Evolutionary conservation across 2,888 invertebrate genomes (phyloP).

Genomic region (Drosophila hawaiiensis): DNA sequence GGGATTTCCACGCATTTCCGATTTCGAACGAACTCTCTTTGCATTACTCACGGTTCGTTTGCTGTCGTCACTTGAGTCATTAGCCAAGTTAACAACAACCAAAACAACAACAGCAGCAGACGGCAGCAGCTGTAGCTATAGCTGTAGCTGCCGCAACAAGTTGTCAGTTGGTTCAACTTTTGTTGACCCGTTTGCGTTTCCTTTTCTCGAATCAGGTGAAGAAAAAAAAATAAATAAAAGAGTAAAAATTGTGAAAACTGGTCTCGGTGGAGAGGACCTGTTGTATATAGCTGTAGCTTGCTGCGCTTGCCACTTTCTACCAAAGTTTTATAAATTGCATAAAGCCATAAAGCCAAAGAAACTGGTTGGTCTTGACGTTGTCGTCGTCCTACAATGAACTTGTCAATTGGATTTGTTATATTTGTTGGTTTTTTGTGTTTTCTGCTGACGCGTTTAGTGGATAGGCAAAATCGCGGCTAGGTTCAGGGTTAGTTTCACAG

Average conservation of each 20-base stretch:
- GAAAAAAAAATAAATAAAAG: constrained; percentile 68
- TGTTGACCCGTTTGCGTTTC: constrained; percentile 69
- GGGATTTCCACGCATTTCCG: constrained; percentile 72
- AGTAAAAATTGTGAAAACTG: constrained; percentile 70
- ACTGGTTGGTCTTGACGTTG: constrained; percentile 46
- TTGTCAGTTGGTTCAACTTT: constrained; percentile 42
- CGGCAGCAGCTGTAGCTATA: constrained; percentile 18
- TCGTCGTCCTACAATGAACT: constrained; percentile 68
- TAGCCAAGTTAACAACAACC: constrained; percentile 30
- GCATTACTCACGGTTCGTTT: constrained; percentile 55
- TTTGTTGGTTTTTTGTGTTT: constrained; percentile 8
- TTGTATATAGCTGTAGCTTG: constrained; percentile 23
- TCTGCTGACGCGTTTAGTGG: constrained; percentile 40
- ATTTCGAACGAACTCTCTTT: constrained; percentile 29
- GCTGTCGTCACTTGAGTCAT: constrained; percentile 58
- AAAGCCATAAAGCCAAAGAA: constrained; percentile 40
- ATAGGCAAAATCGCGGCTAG: constrained; percentile 54
- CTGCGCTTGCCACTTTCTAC: constrained; percentile 65
- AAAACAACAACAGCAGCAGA: constrained; percentile 9
- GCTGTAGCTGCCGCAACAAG: constrained; percentile 50
- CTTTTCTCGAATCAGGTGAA: constrained; percentile 72
- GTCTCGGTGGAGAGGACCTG: constrained; percentile 57
- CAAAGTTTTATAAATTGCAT: constrained; percentile 59
- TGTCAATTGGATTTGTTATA: constrained; percentile 73
- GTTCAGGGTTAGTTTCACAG: constrained; percentile 72